Conservation (phyloP, 2,113 vertebrate genomes). For the Uria aalge region DNA sequence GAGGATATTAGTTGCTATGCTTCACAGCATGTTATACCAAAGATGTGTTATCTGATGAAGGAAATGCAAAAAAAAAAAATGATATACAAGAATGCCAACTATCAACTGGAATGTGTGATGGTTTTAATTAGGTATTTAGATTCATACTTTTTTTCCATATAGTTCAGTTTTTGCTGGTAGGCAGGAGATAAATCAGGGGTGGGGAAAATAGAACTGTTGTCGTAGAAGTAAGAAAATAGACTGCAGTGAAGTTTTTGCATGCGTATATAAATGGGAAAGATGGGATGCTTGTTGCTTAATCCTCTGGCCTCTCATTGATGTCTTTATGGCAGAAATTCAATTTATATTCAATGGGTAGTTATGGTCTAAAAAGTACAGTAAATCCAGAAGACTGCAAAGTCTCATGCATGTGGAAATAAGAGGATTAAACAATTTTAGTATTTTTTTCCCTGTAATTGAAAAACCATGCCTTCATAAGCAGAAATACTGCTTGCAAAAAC, state of each 20-base stretch:
- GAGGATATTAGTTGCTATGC: not conserved
- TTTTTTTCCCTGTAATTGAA: not conserved
- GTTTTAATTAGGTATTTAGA: not conserved
- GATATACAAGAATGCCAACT: not conserved
- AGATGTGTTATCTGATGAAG: not conserved
- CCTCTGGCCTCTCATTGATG: not conserved
- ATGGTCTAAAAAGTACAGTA: not conserved
- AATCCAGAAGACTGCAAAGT: not conserved
- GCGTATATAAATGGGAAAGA: not conserved
- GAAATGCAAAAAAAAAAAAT: not conserved
- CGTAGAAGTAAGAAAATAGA: not conserved
- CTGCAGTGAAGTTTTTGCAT: not conserved
- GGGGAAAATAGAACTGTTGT: not conserved
- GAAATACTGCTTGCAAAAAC: not conserved
- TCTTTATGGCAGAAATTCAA: not conserved
- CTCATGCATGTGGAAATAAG: slow-evolving; percentile 5
- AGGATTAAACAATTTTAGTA: not conserved
- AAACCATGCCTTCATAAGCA: not conserved
- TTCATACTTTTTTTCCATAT: not conserved
- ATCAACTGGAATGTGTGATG: not conserved
- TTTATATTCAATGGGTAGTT: not conserved
- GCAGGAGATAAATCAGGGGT: not conserved
- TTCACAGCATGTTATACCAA: not conserved
- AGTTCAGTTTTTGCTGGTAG: not conserved
- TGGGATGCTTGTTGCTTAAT: not conserved